Evolutionary conservation across 2,888 invertebrate genomes (phyloP).

Genomic region (Cheilosia impressa): DNA sequence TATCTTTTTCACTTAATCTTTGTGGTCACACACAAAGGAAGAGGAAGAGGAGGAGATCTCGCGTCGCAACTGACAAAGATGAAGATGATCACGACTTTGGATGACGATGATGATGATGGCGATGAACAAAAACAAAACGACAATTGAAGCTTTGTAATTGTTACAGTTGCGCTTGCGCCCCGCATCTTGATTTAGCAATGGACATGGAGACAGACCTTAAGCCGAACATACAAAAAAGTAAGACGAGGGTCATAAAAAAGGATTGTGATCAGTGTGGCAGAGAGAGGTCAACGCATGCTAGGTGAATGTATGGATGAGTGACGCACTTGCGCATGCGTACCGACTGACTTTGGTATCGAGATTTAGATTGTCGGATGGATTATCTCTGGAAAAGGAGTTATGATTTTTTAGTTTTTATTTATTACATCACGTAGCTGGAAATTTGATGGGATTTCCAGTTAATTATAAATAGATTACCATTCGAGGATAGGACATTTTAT

Average conservation of each 20-base stretch:
- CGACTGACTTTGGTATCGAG: slow-evolving; percentile 24
- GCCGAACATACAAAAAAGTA: slow-evolving; percentile 44
- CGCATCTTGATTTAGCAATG: slow-evolving; percentile 69
- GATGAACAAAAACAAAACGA: slow-evolving; percentile 59
- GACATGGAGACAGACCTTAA: slow-evolving; percentile 48
- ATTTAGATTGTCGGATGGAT: slow-evolving; percentile 44
- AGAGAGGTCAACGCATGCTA: slow-evolving; percentile 68
- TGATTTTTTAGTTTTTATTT: slow-evolving; percentile 38
- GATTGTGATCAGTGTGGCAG: slow-evolving; percentile 47
- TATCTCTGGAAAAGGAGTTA: slow-evolving; percentile 1
- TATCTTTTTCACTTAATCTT: slow-evolving; percentile 71
- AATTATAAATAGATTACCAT: slow-evolving; percentile 46
- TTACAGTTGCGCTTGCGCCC: slow-evolving; percentile 73
- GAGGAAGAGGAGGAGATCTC: slow-evolving; percentile 25
- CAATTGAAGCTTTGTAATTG: slow-evolving; percentile 69
- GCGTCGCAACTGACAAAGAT: slow-evolving; percentile 53
- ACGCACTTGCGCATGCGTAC: slow-evolving; percentile 52
- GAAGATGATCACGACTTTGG: slow-evolving; percentile 63
- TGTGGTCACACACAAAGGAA: slow-evolving; percentile 45
- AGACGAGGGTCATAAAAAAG: slow-evolving; percentile 52
- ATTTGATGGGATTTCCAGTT: slow-evolving; percentile 56
- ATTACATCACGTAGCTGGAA: slow-evolving; percentile 60
- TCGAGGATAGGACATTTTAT: slow-evolving; percentile 36
- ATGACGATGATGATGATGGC: slow-evolving; percentile 37
- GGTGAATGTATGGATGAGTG: slow-evolving; percentile 48